Evolutionary conservation across 2,888 invertebrate species (phyloP).

Genomic region (Leptothorax acervorum): DNA sequence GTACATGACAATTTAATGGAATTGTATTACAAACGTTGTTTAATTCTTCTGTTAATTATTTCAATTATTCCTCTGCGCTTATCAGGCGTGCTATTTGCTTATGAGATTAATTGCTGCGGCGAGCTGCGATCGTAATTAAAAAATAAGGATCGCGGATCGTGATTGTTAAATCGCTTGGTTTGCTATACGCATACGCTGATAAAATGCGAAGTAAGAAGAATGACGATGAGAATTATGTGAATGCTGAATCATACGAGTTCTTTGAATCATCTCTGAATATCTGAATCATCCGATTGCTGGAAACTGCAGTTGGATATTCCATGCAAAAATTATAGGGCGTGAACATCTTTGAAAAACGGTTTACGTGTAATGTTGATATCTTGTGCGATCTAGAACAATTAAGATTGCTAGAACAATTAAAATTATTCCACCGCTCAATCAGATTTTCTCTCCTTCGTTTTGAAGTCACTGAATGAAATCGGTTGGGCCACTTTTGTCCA

Average conservation of each 20-base stretch:
- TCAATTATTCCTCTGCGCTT: background rate
- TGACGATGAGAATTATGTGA: constrained; percentile 7
- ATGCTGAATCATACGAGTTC: constrained; percentile 16
- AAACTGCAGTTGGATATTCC: background rate
- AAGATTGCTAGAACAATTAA: background rate
- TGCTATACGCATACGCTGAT: background rate
- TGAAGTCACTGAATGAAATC: background rate
- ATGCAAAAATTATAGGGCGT: background rate
- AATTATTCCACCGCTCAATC: background rate
- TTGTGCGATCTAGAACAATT: background rate
- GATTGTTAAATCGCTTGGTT: background rate
- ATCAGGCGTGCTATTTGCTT: background rate
- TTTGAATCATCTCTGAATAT: constrained; percentile 26
- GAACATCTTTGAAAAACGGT: background rate
- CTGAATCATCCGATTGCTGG: constrained; percentile 22
- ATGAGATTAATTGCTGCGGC: background rate
- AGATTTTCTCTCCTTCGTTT: background rate
- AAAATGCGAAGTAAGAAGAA: background rate
- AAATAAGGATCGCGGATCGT: background rate
- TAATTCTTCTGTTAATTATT: background rate
- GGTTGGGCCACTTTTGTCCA: background rate
- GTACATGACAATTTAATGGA: background rate
- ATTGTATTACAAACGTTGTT: background rate
- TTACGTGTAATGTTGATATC: background rate
- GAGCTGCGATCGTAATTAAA: background rate